Evolutionary conservation across 1,140 invertebrate genomes (phyloP).

Genomic region (Temnothorax longispinosus): DNA sequence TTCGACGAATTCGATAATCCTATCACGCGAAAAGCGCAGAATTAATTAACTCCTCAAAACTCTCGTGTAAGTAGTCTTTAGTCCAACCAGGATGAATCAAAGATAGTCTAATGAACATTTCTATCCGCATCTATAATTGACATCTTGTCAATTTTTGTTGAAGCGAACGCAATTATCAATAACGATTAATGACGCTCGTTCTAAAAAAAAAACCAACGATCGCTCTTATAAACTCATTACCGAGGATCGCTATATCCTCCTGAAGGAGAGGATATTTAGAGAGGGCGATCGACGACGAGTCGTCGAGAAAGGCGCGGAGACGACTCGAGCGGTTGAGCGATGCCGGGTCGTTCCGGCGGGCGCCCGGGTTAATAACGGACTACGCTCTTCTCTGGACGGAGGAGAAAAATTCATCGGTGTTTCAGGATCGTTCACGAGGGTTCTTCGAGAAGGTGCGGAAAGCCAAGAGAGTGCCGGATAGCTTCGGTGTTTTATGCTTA

Average conservation of each 20-base stretch:
- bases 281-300: slow-evolving; percentile 45
- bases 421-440: slow-evolving; percentile 15
- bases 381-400: slow-evolving; percentile 1
- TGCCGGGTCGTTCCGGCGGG: slow-evolving; percentile 65
- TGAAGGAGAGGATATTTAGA: slow-evolving; percentile 41
- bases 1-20: not conserved
- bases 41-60: slow-evolving; percentile 1
- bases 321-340: slow-evolving; percentile 63
- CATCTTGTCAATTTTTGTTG: not conserved
- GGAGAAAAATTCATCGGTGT: slow-evolving; percentile 64
- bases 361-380: slow-evolving; percentile 68
- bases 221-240: slow-evolving; percentile 50
- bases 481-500: not conserved
- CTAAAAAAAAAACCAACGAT: slow-evolving; percentile 25
- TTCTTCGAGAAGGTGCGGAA: not conserved
- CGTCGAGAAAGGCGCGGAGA: slow-evolving; percentile 29
- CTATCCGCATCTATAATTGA: not conserved
- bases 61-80: not conserved
- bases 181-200: not conserved
- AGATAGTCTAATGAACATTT: not conserved
- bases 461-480: not conserved
- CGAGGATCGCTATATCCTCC: slow-evolving; percentile 32
- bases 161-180: not conserved
- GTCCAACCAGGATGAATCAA: not conserved
- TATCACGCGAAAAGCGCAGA: not conserved